phyloP scores from a whole-genome alignment of 2,888 invertebrate genomes.

The Parnassius glacialis region DNA sequence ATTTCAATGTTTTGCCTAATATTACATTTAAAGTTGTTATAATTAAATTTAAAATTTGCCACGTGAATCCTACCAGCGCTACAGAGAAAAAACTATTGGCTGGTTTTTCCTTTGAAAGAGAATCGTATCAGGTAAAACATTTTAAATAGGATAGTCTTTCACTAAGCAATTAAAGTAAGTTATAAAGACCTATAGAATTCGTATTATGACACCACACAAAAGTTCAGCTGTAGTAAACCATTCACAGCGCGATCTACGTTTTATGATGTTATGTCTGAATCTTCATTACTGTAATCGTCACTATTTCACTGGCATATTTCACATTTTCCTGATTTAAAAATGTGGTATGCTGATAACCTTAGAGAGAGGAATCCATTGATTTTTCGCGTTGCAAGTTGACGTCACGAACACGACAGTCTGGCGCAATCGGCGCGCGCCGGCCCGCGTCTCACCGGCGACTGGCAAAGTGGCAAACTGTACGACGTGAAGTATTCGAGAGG shows the following conservation, averaged over 20 bases:
- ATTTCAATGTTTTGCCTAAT: too few species aligned
- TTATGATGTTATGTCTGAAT: constrained; percentile 37
- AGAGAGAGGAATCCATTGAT: constrained; percentile 72
- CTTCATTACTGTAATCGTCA: constrained; percentile 44
- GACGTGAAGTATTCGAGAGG: constrained; percentile 55
- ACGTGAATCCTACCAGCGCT: not conserved
- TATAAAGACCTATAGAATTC: constrained; percentile 39
- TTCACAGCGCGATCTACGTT: constrained; percentile 60
- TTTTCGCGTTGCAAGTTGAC: constrained; percentile 74
- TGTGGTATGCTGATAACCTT: constrained; percentile 79
- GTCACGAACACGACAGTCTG: constrained; percentile 63
- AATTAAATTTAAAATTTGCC: constrained; percentile 2
- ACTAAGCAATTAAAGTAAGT: constrained; percentile 18
- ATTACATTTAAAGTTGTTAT: not conserved
- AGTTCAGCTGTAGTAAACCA: constrained; percentile 61
- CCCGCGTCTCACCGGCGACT: constrained; percentile 72
- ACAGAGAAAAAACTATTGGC: not conserved
- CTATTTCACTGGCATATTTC: constrained; percentile 73
- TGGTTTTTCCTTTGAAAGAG: too few species aligned
- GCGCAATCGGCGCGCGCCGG: constrained; percentile 71
- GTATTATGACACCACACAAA: constrained; percentile 72
- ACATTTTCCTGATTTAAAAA: constrained; percentile 74
- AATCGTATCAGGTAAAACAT: constrained; percentile 3
- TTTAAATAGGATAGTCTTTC: constrained; percentile 15
- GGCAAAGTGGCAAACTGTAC: constrained; percentile 42